phyloP scores from a whole-genome alignment of 2,797 vertebrate genomes.

The Enteromius thamalakanensis region DNA sequence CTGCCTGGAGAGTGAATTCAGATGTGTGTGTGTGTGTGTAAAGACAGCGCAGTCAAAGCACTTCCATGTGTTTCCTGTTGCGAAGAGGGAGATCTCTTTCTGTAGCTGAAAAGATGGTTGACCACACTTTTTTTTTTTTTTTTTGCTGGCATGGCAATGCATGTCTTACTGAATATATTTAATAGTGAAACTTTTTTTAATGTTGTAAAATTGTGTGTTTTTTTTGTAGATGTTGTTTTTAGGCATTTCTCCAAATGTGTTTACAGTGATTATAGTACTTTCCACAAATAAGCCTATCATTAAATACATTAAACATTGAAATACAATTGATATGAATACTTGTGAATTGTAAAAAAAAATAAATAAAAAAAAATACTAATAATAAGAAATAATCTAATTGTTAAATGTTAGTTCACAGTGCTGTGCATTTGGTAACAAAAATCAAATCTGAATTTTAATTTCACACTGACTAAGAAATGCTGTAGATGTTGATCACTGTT shows the following conservation, averaged over 20 bases:
- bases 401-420: not conserved
- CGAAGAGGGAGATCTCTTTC: conserved; percentile 34
- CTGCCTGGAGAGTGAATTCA: conserved; percentile 59
- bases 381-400: too few relatives aligned
- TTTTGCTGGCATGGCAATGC: conserved; percentile 32
- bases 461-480: not conserved
- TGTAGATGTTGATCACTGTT: not conserved
- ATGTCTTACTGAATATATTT: conserved; percentile 19
- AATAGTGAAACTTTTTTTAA: conserved; percentile 10
- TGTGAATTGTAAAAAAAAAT: not conserved
- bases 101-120: conserved; percentile 40
- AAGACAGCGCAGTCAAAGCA: conserved; percentile 31
- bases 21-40: conserved; percentile 42
- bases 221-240: not conserved
- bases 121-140: conserved; percentile 14
- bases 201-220: not conserved
- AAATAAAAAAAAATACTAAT: too few relatives aligned
- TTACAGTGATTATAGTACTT: not conserved
- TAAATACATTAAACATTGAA: not conserved
- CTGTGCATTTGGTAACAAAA: not conserved
- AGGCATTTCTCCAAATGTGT: not conserved
- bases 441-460: not conserved
- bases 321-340: not conserved
- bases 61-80: conserved; percentile 55
- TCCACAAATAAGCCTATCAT: not conserved